Percentiles rank a stretch among this genome's conserved stretches.
Conservation (phyloP, 2,113 vertebrate species). For the Trinectes maculatus region DNA sequence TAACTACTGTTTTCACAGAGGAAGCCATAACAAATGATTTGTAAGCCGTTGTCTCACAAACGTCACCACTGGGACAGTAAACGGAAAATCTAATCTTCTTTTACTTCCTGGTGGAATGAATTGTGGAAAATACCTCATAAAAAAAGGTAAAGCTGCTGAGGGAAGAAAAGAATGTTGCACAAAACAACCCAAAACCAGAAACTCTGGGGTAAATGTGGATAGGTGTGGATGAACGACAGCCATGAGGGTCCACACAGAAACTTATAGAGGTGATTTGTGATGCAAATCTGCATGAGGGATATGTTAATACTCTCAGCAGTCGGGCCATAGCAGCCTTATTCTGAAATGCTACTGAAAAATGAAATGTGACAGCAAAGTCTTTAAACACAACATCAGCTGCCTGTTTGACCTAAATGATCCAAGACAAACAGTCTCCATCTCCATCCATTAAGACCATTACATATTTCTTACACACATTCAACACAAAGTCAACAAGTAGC, state of each 20-base stretch:
- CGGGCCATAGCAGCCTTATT: not conserved
- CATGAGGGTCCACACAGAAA: not conserved
- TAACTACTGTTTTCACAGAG: conserved; percentile 75
- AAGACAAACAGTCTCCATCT: conserved; percentile 57
- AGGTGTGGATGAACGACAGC: not conserved
- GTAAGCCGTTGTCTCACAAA: conserved; percentile 61
- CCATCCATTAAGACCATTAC: conserved; percentile 10
- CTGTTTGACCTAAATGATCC: conserved; percentile 44
- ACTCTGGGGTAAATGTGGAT: conserved; percentile 1
- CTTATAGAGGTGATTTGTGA: not conserved
- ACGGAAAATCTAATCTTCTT: conserved; percentile 60
- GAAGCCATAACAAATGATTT: conserved; percentile 71
- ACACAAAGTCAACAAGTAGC: not conserved
- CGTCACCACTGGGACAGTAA: conserved; percentile 47
- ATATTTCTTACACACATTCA: not conserved
- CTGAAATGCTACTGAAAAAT: conserved; percentile 8
- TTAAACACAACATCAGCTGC: conserved; percentile 24
- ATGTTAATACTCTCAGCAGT: not conserved
- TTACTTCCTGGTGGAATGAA: conserved; percentile 56
- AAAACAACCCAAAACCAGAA: not conserved
- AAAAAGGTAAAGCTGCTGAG: conserved; percentile 15
- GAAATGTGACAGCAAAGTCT: conserved; percentile 34
- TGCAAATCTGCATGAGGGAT: conserved; percentile 3
- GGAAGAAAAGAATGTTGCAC: conserved; percentile 2
- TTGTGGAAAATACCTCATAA: conserved; percentile 49